Evolutionary conservation across 2,797 vertebrate species (phyloP).

Genomic region (Siniperca undulata): DNA sequence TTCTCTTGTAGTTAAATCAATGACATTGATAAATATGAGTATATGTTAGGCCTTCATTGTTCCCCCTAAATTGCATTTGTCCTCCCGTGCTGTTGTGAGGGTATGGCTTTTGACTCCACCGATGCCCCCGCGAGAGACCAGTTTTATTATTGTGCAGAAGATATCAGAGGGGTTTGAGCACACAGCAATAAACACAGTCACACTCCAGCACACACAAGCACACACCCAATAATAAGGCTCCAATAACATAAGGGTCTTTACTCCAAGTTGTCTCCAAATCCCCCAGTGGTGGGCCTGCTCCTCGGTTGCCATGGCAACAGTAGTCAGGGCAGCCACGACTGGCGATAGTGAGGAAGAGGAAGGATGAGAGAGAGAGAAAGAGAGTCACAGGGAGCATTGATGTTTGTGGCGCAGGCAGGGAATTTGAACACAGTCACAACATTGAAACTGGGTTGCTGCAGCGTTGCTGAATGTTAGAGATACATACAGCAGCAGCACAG

Average conservation of each 20-base stretch:
- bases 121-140: constrained; percentile 31
- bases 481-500: constrained; percentile 45
- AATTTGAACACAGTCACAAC: constrained; percentile 70
- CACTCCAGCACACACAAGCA: constrained; percentile 46
- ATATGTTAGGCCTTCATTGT: constrained; percentile 13
- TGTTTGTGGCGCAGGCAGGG: constrained; percentile 68
- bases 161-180: constrained; percentile 49
- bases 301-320: constrained; percentile 79
- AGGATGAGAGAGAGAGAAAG: constrained; percentile 35
- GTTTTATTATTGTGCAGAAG: constrained; percentile 54
- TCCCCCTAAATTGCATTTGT: constrained; percentile 42
- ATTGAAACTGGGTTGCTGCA: constrained; percentile 67
- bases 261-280: constrained; percentile 79
- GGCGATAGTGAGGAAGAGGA: constrained; percentile 69
- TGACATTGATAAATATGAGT: constrained; percentile 23
- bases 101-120: constrained; percentile 33
- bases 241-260: constrained; percentile 79
- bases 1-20: constrained; percentile 29
- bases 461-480: constrained; percentile 43
- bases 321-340: constrained; percentile 73
- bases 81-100: background rate
- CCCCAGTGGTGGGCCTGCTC: constrained; percentile 72
- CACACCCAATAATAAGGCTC: constrained; percentile 74
- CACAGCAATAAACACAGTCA: constrained; percentile 65
- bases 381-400: constrained; percentile 66